Evolutionary conservation across 2,113 vertebrate species (phyloP).

Genomic region (Tyto alba): DNA sequence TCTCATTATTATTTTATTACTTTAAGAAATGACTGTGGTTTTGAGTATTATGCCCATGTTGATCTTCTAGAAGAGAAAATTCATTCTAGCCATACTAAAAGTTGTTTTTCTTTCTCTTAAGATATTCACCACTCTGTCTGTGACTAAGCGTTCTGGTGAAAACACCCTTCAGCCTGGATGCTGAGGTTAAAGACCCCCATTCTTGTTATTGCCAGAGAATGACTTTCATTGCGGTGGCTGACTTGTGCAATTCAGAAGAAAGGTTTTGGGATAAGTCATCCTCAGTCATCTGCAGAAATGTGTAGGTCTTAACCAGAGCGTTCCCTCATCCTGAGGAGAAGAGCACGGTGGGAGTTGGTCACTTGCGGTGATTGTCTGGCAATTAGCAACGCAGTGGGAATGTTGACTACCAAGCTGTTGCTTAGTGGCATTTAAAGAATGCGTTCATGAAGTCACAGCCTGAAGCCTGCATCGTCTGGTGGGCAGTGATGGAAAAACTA

Average conservation of each 20-base stretch:
- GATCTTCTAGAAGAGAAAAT: neutral
- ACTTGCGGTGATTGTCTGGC: slow-evolving; percentile 18
- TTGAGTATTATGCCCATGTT: neutral
- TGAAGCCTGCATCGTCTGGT: slow-evolving; percentile 66
- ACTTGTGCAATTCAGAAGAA: neutral
- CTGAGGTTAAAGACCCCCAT: slow-evolving; percentile 76
- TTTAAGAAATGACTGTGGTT: neutral
- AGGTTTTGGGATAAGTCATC: neutral
- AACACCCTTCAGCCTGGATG: slow-evolving; percentile 57
- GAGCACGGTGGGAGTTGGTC: neutral
- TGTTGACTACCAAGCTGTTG: neutral
- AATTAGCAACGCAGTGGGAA: slow-evolving; percentile 51
- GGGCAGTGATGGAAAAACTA: slow-evolving; percentile 67
- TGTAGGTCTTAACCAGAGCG: neutral
- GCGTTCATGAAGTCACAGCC: slow-evolving; percentile 69
- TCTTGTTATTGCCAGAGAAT: slow-evolving; percentile 61
- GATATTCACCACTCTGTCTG: slow-evolving; percentile 69
- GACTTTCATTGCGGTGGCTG: neutral
- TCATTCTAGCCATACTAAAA: neutral
- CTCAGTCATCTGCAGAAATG: neutral
- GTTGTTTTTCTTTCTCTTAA: slow-evolving; percentile 7
- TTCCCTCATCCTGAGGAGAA: neutral
- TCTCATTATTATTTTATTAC: neutral
- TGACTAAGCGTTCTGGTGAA: slow-evolving; percentile 67
- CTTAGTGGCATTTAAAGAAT: slow-evolving; percentile 27